These are phyloP conservation scores for Adoxophyes honmai DNA, from an alignment of 1,140 invertebrate species.

Conservation along the genomic window DNA sequence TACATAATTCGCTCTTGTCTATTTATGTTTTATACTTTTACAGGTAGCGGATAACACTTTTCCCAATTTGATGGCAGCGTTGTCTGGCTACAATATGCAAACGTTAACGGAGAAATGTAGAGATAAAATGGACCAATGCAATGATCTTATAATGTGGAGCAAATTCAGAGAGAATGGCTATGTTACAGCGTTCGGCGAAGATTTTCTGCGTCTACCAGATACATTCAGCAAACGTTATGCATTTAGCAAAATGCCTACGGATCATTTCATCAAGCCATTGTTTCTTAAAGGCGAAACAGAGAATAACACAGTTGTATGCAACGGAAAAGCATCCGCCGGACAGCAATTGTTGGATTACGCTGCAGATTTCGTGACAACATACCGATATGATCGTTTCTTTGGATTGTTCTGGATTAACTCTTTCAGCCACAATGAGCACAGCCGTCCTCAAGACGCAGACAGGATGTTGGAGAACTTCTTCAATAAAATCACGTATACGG, in stretches of 20 bases:
- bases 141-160: slow-evolving; percentile 55
- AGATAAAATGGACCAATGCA: slow-evolving; percentile 74
- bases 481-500: slow-evolving; percentile 70
- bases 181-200: slow-evolving; percentile 68
- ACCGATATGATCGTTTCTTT: slow-evolving; percentile 79
- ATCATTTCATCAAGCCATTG: slow-evolving; percentile 86
- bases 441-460: slow-evolving; percentile 80
- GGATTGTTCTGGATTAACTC: slow-evolving; percentile 85
- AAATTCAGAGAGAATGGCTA: slow-evolving; percentile 60
- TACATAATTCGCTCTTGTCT: background rate
- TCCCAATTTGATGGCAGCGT: slow-evolving; percentile 87
- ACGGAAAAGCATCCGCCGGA: slow-evolving; percentile 76
- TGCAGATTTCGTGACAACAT: slow-evolving; percentile 80
- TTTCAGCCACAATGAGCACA: slow-evolving; percentile 83
- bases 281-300: slow-evolving; percentile 77
- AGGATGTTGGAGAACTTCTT: slow-evolving; percentile 76
- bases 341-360: slow-evolving; percentile 80
- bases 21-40: slow-evolving; percentile 20
- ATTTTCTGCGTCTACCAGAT: slow-evolving; percentile 53
- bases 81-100: slow-evolving; percentile 81
- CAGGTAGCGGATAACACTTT: slow-evolving; percentile 88
- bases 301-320: slow-evolving; percentile 70
- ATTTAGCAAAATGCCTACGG: slow-evolving; percentile 77
- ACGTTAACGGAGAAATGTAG: slow-evolving; percentile 71
- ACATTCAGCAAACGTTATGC: slow-evolving; percentile 57